Evolutionary conservation across 2,888 invertebrate species (phyloP), one percentile per base, ranked within the genome.

Genomic region (Heliconius erato): DNA sequence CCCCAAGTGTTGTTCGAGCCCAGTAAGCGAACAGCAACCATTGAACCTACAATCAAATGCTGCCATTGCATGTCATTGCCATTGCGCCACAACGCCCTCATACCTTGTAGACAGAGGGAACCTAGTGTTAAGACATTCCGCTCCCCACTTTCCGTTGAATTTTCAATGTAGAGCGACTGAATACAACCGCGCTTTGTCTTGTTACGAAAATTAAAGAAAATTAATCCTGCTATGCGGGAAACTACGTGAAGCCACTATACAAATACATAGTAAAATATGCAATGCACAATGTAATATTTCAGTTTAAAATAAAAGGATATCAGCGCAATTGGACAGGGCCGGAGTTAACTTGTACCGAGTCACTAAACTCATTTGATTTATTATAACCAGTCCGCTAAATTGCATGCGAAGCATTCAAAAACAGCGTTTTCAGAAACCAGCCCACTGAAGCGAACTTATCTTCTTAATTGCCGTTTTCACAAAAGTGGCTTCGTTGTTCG

Each of bases 391-490:
- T 86, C 85, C 84, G 81, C 74, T 80, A 86, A 87, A 86, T 84
- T 74, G 83, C 88, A 87, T 85, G 85, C 84, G 69, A 88, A 85
- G 85, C 84, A 84, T 82, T 83, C 79, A 85, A 83, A 84, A 82
- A 83, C 83, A 81, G 81, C 80, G 82, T 81, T 77, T 81, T 79
- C 78, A 40, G 83, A 82, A 80, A 79, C 83, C 81, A 78, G 49
- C 79, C 71, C 71, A 81, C 76, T 83, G 81, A 79, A 81, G 69
- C 76, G 81, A 77, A 81, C 77, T 81, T 81, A 81, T 77, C 81
- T 69, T 76, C 74, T 68, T 81, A 81, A 83, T 83, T 83, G 81
- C 79, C 65, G 79, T 82, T 82, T 79, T 76, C 68, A 74, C 83
- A 74, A 81, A 83, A 83, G 79, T 74, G 59, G 40, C 74, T 74